Conservation (phyloP, 2,888 invertebrate species). For the Lithodes maja region DNA sequence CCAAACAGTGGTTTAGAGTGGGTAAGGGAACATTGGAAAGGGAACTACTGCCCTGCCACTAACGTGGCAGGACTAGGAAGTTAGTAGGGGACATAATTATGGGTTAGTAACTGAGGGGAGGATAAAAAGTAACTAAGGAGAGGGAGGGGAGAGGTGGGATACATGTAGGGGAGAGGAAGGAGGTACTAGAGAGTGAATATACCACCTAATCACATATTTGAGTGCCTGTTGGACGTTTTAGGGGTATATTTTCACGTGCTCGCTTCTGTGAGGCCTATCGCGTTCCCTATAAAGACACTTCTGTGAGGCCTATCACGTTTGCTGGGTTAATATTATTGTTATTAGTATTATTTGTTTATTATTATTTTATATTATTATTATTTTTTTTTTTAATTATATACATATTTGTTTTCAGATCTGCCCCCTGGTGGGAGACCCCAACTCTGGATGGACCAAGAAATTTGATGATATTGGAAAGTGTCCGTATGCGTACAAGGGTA, state of each 20-base stretch:
- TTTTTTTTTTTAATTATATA: neutral
- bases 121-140: neutral
- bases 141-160: neutral
- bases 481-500: constrained; percentile 89
- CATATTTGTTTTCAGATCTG: constrained; percentile 81
- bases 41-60: too few species aligned
- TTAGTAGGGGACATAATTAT: too few species aligned
- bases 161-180: neutral
- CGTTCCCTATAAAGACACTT: too few species aligned
- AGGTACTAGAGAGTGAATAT: neutral
- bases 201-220: neutral
- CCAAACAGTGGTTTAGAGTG: too few species aligned
- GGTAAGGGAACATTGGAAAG: too few species aligned
- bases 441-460: constrained; percentile 86
- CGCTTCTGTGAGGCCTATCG: too few species aligned
- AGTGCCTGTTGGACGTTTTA: neutral
- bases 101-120: neutral
- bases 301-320: too few species aligned
- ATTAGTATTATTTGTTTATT: too few species aligned
- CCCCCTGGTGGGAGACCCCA: constrained; percentile 82
- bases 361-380: neutral
- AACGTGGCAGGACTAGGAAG: neutral
- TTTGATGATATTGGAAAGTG: constrained; percentile 90
- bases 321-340: too few species aligned
- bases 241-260: too few species aligned